A percentile compares a stretch with the other conserved stretches of the same genome.
Evolutionary conservation across 92 coral and sea anemone genomes (phyloP).

Genomic region (Siderastrea siderea): DNA sequence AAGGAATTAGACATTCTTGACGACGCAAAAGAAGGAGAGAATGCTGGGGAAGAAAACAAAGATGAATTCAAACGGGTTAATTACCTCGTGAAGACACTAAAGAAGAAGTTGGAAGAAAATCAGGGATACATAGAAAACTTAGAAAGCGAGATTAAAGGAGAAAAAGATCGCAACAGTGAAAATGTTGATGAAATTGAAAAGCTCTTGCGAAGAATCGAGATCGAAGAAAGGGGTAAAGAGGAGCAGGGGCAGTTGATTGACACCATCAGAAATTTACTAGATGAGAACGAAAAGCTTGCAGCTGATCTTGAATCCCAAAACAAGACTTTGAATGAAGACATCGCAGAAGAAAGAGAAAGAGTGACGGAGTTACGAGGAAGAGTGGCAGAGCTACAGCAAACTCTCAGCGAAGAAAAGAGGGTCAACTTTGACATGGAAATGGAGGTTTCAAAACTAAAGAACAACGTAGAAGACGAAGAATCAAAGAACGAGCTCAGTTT

Average conservation of each 20-base stretch:
- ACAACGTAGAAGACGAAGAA: slow-evolving; percentile 73
- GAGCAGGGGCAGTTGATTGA: slow-evolving; percentile 76
- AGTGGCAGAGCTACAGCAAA: slow-evolving; percentile 69
- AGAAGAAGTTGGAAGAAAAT: slow-evolving; percentile 78
- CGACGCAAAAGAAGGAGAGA: slow-evolving; percentile 22
- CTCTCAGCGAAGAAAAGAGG: slow-evolving; percentile 71
- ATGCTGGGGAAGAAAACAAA: neutral
- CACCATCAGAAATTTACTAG: slow-evolving; percentile 70
- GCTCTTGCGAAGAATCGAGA: slow-evolving; percentile 68
- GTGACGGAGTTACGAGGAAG: slow-evolving; percentile 75
- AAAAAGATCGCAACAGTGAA: slow-evolving; percentile 69
- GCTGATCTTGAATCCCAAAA: slow-evolving; percentile 80
- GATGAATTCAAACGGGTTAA: slow-evolving; percentile 12
- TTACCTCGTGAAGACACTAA: slow-evolving; percentile 52
- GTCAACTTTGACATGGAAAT: slow-evolving; percentile 68
- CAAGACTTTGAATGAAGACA: slow-evolving; percentile 68
- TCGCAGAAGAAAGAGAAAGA: slow-evolving; percentile 70
- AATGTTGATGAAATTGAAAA: slow-evolving; percentile 73
- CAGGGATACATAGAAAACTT: slow-evolving; percentile 58
- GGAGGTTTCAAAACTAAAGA: slow-evolving; percentile 60
- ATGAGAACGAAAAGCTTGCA: slow-evolving; percentile 86
- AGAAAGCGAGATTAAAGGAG: slow-evolving; percentile 74
- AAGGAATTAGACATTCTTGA: slow-evolving; percentile 5
- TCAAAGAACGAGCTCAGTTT: slow-evolving; percentile 63
- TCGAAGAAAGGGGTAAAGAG: slow-evolving; percentile 71